These are phyloP conservation scores for Abrostola tripartita DNA, from an alignment of 2,888 invertebrate species.

Conservation along the genomic window DNA sequence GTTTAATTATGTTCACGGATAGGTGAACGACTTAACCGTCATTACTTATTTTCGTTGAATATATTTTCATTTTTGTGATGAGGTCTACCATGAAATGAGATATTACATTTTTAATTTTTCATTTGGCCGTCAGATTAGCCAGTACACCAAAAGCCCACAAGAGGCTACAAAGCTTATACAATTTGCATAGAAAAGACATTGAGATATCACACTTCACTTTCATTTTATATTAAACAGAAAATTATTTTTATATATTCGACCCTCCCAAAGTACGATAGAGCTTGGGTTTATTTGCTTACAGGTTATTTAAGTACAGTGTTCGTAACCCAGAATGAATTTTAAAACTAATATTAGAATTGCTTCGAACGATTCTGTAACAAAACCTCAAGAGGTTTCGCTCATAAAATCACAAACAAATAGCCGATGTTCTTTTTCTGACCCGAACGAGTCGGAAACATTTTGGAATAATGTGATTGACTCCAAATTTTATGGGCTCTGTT, in stretches of 20 bases:
- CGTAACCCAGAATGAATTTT: slow-evolving; percentile 5
- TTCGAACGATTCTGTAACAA: slow-evolving; percentile 26
- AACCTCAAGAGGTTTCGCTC: slow-evolving; percentile 24
- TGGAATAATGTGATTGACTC: slow-evolving; percentile 60
- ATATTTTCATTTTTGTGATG: slow-evolving; percentile 44
- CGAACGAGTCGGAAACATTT: slow-evolving; percentile 28
- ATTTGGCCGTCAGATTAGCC: slow-evolving; percentile 69
- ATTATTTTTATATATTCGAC: slow-evolving; percentile 18
- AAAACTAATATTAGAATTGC: slow-evolving; percentile 14
- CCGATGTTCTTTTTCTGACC: slow-evolving; percentile 13
- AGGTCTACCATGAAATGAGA: slow-evolving; percentile 61
- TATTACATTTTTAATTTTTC: slow-evolving; percentile 75
- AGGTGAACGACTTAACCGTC: slow-evolving; percentile 28
- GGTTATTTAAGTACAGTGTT: background rate
- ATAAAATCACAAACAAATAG: slow-evolving; percentile 30
- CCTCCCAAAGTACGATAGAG: slow-evolving; percentile 4
- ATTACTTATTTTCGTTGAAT: slow-evolving; percentile 30
- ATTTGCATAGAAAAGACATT: slow-evolving; percentile 69
- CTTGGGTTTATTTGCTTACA: slow-evolving; percentile 13
- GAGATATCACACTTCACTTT: slow-evolving; percentile 39
- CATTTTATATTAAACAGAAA: slow-evolving; percentile 30
- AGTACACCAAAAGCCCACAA: slow-evolving; percentile 61
- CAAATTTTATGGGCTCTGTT: slow-evolving; percentile 48
- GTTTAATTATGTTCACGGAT: slow-evolving; percentile 33
- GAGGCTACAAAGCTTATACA: slow-evolving; percentile 62